Evolutionary conservation across 2,888 invertebrate species (phyloP).

Genomic region (Meandrusa payeni): DNA sequence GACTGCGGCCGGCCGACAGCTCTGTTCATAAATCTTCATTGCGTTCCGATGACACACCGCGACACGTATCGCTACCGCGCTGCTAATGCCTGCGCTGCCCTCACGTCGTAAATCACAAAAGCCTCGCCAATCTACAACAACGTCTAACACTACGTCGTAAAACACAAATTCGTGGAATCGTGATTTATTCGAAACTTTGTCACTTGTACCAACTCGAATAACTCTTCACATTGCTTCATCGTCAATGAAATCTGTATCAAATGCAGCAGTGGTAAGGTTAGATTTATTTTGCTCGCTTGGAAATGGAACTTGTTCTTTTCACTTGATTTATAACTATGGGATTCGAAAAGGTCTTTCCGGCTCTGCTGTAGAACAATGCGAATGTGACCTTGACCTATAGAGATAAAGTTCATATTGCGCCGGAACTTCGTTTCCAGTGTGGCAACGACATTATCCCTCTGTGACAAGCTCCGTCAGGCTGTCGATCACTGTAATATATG

Average conservation of each 20-base stretch:
- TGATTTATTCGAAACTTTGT: constrained; percentile 39
- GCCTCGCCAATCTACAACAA: constrained; percentile 4
- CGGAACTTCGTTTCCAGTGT: constrained; percentile 40
- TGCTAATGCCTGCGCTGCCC: constrained; percentile 40
- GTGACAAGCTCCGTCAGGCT: constrained; percentile 77
- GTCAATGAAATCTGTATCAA: constrained; percentile 48
- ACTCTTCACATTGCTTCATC: constrained; percentile 45
- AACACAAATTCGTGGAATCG: constrained; percentile 34
- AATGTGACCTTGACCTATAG: constrained; percentile 30
- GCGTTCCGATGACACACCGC: constrained; percentile 78
- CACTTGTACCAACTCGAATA: constrained; percentile 55
- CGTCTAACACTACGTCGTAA: constrained; percentile 21
- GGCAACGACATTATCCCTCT: constrained; percentile 77
- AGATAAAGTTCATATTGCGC: constrained; percentile 34
- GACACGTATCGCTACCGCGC: constrained; percentile 79
- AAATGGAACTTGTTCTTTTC: constrained; percentile 70
- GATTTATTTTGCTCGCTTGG: constrained; percentile 40
- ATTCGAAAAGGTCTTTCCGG: constrained; percentile 48
- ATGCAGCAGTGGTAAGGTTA: constrained; percentile 45
- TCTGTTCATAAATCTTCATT: constrained; percentile 79
- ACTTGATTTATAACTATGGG: constrained; percentile 56
- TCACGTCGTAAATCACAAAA: constrained; percentile 45
- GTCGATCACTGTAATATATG: constrained; percentile 81
- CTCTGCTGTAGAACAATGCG: constrained; percentile 23
- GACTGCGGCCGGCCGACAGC: constrained; percentile 54